Evolutionary conservation across 2,113 vertebrate species (phyloP).

Genomic region (Lethenteron reissneri): DNA sequence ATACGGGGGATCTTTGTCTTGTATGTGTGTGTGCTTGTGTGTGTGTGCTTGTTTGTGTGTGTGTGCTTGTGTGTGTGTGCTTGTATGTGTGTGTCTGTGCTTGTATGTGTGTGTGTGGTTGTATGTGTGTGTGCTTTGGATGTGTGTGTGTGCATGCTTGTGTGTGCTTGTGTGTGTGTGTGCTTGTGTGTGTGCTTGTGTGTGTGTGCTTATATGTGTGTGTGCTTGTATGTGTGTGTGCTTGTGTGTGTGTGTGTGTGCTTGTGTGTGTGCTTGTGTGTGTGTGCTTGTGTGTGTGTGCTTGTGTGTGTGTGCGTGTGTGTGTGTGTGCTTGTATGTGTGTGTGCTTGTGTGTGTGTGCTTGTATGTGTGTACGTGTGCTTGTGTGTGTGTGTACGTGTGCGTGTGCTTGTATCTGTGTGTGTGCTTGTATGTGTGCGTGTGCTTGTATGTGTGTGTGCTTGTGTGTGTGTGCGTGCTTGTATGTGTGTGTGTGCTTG

Average conservation of each 20-base stretch:
- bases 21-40: background rate
- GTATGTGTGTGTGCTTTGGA: too few relatives aligned
- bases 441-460: too few relatives aligned
- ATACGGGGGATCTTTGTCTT: too few relatives aligned
- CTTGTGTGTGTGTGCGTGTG: background rate
- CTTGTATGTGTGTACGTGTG: background rate
- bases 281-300: background rate
- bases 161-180: background rate
- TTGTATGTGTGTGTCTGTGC: background rate
- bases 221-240: background rate
- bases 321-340: background rate
- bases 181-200: background rate
- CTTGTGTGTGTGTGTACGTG: background rate
- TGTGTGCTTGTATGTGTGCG: too few relatives aligned
- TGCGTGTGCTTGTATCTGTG: background rate
- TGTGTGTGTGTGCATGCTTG: too few relatives aligned
- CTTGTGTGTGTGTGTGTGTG: background rate
- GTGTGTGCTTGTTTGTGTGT: background rate
- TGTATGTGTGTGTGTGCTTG: too few relatives aligned
- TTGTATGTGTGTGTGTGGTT: too few relatives aligned
- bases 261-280: too few relatives aligned
- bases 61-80: background rate
- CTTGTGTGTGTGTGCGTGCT: too few relatives aligned
- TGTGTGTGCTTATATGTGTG: background rate
- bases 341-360: background rate